Evolutionary conservation across 2,888 invertebrate genomes (phyloP).

Genomic region (Eucriotettix oculatus): DNA sequence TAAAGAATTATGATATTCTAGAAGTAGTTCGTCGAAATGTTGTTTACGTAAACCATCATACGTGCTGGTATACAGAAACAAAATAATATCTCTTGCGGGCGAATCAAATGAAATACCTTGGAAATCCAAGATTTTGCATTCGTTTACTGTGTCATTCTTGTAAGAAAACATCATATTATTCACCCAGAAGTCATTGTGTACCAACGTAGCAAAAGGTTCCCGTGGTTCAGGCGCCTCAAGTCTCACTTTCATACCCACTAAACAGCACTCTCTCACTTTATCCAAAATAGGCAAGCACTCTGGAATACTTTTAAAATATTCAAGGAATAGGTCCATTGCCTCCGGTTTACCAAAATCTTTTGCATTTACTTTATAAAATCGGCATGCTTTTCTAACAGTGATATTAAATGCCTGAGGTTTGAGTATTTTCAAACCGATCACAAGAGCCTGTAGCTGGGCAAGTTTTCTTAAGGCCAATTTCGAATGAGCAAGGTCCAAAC

Average conservation of each 20-base stretch:
- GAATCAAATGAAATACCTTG: slow-evolving; percentile 36
- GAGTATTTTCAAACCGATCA: slow-evolving; percentile 33
- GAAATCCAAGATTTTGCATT: slow-evolving; percentile 40
- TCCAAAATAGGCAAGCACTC: no score
- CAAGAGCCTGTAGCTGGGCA: slow-evolving; percentile 39
- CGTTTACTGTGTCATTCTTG: slow-evolving; percentile 20
- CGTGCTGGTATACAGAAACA: slow-evolving; percentile 37
- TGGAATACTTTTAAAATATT: no score
- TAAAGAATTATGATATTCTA: slow-evolving; percentile 33
- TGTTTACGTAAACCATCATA: slow-evolving; percentile 25
- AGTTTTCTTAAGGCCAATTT: slow-evolving; percentile 29
- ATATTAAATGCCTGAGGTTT: slow-evolving; percentile 28
- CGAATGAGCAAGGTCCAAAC: slow-evolving; percentile 33
- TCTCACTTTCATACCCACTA: no score
- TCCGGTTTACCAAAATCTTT: no score
- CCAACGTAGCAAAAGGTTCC: slow-evolving; percentile 33
- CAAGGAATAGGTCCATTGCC: no score
- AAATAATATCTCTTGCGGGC: slow-evolving; percentile 34
- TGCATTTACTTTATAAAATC: no score
- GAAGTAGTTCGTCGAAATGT: slow-evolving; percentile 31
- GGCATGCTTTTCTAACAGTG: slow-evolving; percentile 13
- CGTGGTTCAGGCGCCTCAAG: slow-evolving; percentile 3
- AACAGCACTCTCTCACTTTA: no score
- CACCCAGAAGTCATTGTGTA: slow-evolving; percentile 43
- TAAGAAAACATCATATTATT: slow-evolving; percentile 39